phyloP scores from a whole-genome alignment of 2,113 vertebrate genomes.

The Tricholaema leucomelas region DNA sequence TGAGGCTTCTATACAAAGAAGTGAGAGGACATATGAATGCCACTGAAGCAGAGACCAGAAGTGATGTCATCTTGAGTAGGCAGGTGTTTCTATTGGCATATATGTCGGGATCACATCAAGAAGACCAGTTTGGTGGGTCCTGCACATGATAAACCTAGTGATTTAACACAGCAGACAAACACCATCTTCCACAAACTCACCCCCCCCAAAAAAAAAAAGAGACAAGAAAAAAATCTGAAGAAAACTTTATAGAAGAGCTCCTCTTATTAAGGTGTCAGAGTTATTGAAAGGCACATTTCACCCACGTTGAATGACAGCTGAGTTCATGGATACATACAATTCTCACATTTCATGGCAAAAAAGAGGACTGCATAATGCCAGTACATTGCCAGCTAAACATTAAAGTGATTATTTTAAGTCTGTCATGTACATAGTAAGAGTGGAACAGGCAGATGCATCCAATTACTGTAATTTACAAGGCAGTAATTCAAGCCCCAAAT shows the following conservation, averaged over 20 bases:
- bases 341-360: neutral
- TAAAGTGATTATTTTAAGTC: constrained; percentile 42
- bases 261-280: constrained; percentile 19
- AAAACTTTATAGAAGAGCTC: constrained; percentile 63
- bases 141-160: neutral
- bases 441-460: constrained; percentile 4
- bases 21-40: neutral
- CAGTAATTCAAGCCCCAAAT: constrained; percentile 35
- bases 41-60: neutral
- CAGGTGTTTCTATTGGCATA: neutral
- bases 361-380: neutral
- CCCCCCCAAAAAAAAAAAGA: neutral
- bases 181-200: neutral
- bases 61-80: neutral
- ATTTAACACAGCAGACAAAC: neutral
- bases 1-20: neutral
- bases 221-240: neutral
- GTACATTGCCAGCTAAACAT: neutral
- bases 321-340: neutral
- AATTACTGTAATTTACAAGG: constrained; percentile 56
- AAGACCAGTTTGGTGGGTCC: neutral
- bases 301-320: neutral
- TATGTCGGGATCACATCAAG: rapidly evolving
- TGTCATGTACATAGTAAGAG: constrained; percentile 14
- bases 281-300: constrained; percentile 58